Percentiles rank a stretch among this genome's conserved stretches.
Conservation (phyloP, 1,140 invertebrate species). For the Prorops nasuta region DNA sequence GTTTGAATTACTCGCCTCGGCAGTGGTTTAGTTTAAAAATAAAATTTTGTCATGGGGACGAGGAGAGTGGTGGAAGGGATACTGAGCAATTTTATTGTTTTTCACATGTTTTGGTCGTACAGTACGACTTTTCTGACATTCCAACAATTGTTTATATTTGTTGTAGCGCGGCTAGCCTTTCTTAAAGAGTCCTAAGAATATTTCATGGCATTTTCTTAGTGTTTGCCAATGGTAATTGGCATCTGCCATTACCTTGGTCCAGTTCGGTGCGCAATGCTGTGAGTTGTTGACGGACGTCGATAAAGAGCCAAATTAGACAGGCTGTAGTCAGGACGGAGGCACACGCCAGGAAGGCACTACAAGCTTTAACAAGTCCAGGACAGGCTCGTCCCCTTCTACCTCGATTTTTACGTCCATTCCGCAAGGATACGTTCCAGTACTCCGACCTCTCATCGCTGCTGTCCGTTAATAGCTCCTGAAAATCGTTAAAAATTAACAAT, state of each 20-base stretch:
- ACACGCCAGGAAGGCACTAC: constrained; percentile 62
- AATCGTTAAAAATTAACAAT: constrained; percentile 12
- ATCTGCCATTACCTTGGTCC: constrained; percentile 70
- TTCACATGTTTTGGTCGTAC: no score
- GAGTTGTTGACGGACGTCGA: constrained; percentile 67
- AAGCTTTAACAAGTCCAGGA: constrained; percentile 59
- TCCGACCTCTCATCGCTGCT: constrained; percentile 60
- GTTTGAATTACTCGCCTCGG: no score
- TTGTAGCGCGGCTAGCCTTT: no score
- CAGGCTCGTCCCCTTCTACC: constrained; percentile 41
- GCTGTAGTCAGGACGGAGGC: constrained; percentile 65
- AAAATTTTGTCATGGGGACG: no score
- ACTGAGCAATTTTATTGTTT: no score
- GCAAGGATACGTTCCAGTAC: constrained; percentile 45
- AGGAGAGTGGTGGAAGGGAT: no score
- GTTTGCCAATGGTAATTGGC: no score
- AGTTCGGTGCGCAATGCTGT: constrained; percentile 64
- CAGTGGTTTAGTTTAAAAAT: no score
- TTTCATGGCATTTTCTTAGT: no score
- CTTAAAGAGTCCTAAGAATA: no score
- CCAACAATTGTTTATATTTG: no score
- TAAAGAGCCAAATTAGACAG: constrained; percentile 68
- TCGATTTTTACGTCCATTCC: constrained; percentile 39
- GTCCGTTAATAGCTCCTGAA: constrained; percentile 56
- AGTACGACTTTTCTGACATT: no score